phyloP scores from a whole-genome alignment of 2,113 vertebrate species.

The Cynocephalus volans region DNA sequence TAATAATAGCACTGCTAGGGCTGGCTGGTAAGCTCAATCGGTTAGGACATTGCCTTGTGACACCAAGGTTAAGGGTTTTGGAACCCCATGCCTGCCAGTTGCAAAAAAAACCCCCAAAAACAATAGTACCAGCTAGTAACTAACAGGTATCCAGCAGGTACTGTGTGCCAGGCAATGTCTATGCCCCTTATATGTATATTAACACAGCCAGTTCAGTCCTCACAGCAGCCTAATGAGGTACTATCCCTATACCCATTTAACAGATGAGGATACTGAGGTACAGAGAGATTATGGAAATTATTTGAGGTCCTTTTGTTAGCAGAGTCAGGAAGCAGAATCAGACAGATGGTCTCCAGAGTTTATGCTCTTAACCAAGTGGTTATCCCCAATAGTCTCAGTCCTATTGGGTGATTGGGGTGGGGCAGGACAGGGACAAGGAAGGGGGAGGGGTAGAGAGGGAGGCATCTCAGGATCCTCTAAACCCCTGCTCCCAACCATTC shows the following conservation, averaged over 20 bases:
- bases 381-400: neutral
- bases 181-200: rapidly evolving
- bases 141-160: rapidly evolving
- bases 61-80: no score
- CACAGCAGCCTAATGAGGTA: rapidly evolving
- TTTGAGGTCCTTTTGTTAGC: neutral
- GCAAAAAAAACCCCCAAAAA: no score
- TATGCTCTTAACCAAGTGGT: neutral
- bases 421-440: neutral
- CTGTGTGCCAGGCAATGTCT: no score
- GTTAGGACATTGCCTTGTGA: no score
- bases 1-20: no score
- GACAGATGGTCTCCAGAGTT: neutral
- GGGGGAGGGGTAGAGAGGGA: rapidly evolving
- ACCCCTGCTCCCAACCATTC: neutral
- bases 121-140: neutral
- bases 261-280: neutral
- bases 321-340: neutral
- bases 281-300: neutral
- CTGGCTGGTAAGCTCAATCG: no score
- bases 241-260: neutral
- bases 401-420: neutral
- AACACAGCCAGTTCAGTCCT: neutral
- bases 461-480: neutral
- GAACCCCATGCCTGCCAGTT: no score